phyloP scores from a whole-genome alignment of 2,113 vertebrate species.

The Gymnorhina tibicen region DNA sequence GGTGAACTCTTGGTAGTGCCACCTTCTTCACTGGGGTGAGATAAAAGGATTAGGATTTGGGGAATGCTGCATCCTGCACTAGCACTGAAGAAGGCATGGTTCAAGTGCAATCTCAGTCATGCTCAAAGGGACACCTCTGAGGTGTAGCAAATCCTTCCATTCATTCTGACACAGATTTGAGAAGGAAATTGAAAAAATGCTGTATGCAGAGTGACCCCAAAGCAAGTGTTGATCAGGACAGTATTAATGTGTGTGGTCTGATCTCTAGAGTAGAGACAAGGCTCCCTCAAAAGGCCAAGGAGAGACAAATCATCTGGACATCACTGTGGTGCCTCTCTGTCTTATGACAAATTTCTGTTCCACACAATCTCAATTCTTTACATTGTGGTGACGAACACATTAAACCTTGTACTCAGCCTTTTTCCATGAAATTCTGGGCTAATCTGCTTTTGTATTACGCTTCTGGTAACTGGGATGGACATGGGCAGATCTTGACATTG shows the following conservation, averaged over 20 bases:
- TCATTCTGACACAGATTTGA: background rate
- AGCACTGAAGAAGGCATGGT: background rate
- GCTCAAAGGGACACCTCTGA: background rate
- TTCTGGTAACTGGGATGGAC: background rate
- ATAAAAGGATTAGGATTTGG: background rate
- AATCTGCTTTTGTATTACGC: background rate
- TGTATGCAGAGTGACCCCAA: background rate
- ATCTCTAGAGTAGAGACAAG: background rate
- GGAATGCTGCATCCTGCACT: background rate
- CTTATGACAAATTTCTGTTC: background rate
- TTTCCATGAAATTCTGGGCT: background rate
- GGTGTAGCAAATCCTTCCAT: background rate
- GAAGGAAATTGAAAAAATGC: background rate
- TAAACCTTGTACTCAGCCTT: background rate
- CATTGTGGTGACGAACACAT: background rate
- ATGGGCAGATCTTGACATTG: background rate
- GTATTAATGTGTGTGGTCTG: background rate
- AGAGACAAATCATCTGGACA: background rate
- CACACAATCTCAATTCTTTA: background rate
- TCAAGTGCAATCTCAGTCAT: background rate
- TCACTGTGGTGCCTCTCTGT: background rate
- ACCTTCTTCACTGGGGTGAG: background rate
- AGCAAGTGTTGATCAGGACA: background rate
- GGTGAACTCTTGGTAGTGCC: background rate
- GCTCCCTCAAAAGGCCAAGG: background rate